Conservation (phyloP, 37 sponge, comb jelly and placozoan species). For the Eunapius fragilis region DNA sequence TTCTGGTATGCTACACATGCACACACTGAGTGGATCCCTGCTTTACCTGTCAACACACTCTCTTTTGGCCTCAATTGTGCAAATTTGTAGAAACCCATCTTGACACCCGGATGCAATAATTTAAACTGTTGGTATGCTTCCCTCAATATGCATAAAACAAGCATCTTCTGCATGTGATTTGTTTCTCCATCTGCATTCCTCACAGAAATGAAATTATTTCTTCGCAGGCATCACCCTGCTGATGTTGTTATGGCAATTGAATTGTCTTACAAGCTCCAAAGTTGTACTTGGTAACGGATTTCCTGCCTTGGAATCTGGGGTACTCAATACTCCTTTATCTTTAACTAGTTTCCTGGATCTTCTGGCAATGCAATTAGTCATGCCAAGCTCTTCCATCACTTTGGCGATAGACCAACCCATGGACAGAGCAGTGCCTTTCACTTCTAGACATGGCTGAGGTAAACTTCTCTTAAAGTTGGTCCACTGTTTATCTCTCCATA, state of each 20-base stretch:
- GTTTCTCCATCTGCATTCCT: conserved; percentile 1
- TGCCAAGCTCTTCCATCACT: conserved; percentile 44
- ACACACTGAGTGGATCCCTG: conserved; percentile 60
- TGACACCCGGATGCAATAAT: background rate
- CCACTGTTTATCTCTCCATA: conserved; percentile 23
- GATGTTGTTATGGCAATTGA: conserved; percentile 20
- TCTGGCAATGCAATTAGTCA: conserved; percentile 18
- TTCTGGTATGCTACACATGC: conserved; percentile 52
- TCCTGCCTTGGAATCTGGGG: conserved; percentile 34
- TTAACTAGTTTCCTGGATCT: conserved; percentile 28
- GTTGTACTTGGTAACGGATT: background rate
- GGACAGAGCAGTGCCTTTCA: conserved; percentile 30
- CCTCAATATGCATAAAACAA: conserved; percentile 36
- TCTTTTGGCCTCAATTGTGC: conserved; percentile 41
- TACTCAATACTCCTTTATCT: conserved; percentile 29
- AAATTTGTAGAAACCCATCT: conserved; percentile 59
- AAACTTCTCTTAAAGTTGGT: conserved; percentile 48
- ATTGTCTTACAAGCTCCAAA: conserved; percentile 5
- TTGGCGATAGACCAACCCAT: conserved; percentile 32
- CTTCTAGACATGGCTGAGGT: conserved; percentile 19
- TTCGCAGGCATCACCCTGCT: conserved; percentile 40
- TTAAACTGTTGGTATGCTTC: conserved; percentile 43
- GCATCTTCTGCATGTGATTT: conserved; percentile 16
- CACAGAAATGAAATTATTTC: conserved; percentile 32
- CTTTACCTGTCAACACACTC: conserved; percentile 42